Conservation (phyloP, 1,140 invertebrate genomes). For the Teleogryllus occipitalis region DNA sequence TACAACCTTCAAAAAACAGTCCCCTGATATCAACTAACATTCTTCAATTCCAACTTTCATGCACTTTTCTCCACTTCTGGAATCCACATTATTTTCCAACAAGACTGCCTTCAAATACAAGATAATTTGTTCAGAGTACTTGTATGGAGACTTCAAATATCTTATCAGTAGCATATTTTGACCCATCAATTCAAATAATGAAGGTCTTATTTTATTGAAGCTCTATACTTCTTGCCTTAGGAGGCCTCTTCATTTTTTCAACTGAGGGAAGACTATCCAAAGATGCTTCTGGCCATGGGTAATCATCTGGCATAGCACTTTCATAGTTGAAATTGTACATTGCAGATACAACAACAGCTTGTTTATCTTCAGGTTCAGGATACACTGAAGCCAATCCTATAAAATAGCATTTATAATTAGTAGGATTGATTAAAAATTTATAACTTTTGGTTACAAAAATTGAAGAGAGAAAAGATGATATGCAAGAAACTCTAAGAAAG, state of each 20-base stretch:
- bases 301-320: slow-evolving; percentile 62
- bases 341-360: slow-evolving; percentile 59
- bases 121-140: neutral
- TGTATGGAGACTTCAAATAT: neutral
- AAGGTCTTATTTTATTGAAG: neutral
- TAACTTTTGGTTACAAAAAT: too few species aligned
- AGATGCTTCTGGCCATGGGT: slow-evolving; percentile 52
- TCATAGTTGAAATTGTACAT: slow-evolving; percentile 75
- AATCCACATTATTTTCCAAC: neutral
- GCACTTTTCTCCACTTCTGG: neutral
- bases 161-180: too few species aligned
- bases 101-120: neutral
- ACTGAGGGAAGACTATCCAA: neutral
- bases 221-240: neutral
- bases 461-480: too few species aligned
- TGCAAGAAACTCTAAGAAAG: too few species aligned
- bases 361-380: slow-evolving; percentile 70
- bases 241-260: neutral
- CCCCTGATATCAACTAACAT: neutral
- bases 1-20: neutral
- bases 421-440: too few species aligned
- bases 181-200: neutral
- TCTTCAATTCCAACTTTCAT: neutral
- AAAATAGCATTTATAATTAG: slow-evolving; percentile 18
- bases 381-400: slow-evolving; percentile 76